Conservation (phyloP, 2,797 vertebrate genomes). For the Poeciliopsis paucimaculata region DNA sequence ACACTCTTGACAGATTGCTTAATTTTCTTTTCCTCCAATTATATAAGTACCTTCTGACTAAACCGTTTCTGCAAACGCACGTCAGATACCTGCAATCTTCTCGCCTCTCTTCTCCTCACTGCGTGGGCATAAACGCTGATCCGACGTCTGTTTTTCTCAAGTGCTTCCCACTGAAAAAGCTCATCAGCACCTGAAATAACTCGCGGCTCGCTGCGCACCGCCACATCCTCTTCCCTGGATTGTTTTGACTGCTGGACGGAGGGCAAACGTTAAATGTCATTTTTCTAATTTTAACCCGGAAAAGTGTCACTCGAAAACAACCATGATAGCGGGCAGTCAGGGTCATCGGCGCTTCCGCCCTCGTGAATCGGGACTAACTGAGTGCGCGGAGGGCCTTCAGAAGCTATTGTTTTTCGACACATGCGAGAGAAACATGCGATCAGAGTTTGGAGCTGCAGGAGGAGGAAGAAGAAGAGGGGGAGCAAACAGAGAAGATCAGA, state of each 20-base stretch:
- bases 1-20: not conserved
- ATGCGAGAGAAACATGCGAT: slow-evolving; percentile 51
- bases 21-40: not conserved
- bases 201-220: slow-evolving; percentile 67
- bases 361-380: slow-evolving; percentile 75
- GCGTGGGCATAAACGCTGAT: slow-evolving; percentile 14
- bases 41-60: not conserved
- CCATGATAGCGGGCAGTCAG: slow-evolving; percentile 77
- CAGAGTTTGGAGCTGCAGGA: slow-evolving; percentile 9
- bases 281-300: slow-evolving; percentile 85
- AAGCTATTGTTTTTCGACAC: slow-evolving; percentile 64
- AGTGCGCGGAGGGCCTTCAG: slow-evolving; percentile 59
- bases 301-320: slow-evolving; percentile 86
- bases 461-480: not conserved
- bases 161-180: slow-evolving; percentile 64
- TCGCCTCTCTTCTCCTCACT: not conserved
- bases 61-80: not conserved
- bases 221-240: slow-evolving; percentile 86
- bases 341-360: slow-evolving; percentile 79
- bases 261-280: slow-evolving; percentile 78
- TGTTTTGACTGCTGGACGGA: slow-evolving; percentile 84
- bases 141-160: slow-evolving; percentile 47
- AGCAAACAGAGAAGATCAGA: not conserved
- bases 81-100: not conserved
- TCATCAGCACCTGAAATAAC: slow-evolving; percentile 82